A percentile compares a stretch with the other conserved stretches of the same genome.
Evolutionary conservation across 2,888 invertebrate genomes (phyloP).

Genomic region (Nephrotoma flavescens): DNA sequence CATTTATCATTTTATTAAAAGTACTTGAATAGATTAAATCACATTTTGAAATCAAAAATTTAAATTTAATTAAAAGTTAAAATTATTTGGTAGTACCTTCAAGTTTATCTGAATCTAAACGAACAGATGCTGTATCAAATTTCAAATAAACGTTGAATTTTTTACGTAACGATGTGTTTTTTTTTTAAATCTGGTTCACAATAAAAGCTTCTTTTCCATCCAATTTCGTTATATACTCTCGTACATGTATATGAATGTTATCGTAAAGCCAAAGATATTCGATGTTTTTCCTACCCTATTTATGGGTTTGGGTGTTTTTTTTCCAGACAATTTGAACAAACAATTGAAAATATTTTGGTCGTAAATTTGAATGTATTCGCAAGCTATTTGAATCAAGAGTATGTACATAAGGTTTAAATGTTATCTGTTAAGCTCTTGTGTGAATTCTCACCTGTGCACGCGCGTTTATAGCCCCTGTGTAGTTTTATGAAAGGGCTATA

Average conservation of each 20-base stretch:
- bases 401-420: too few relatives aligned
- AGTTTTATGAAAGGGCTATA: too few relatives aligned
- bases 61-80: too few relatives aligned
- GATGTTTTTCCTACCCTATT: neutral
- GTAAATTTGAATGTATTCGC: neutral
- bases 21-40: too few relatives aligned
- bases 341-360: neutral
- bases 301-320: neutral
- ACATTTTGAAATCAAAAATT: too few relatives aligned
- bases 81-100: too few relatives aligned
- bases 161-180: neutral
- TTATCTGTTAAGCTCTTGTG: too few relatives aligned
- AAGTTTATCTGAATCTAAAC: neutral
- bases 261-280: neutral
- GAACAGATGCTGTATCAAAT: neutral
- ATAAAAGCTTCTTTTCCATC: neutral
- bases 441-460: neutral
- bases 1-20: too few relatives aligned
- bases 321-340: neutral
- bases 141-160: neutral
- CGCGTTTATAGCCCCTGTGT: too few relatives aligned
- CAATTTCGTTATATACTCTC: neutral
- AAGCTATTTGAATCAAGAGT: too few relatives aligned
- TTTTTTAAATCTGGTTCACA: neutral
- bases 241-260: too few relatives aligned